phyloP scores from a whole-genome alignment of 2,797 vertebrate genomes.

The Rhinella marina region DNA sequence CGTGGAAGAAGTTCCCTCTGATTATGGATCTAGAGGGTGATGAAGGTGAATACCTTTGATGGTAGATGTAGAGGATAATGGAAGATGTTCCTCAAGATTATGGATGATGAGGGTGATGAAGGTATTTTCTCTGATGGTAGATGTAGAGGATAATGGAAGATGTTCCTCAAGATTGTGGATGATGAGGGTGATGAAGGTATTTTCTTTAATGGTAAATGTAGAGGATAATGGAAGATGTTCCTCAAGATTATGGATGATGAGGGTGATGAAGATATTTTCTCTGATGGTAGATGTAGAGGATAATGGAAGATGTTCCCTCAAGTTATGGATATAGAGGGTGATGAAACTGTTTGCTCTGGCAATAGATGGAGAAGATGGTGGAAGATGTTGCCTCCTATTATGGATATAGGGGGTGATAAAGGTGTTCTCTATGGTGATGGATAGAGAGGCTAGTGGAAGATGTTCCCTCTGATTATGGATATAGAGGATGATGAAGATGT shows the following conservation, averaged over 20 bases:
- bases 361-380: not conserved
- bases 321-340: not conserved
- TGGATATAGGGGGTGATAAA: not conserved
- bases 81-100: no score
- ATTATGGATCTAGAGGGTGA: not conserved
- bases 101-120: no score
- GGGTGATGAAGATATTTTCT: not conserved
- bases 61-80: no score
- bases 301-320: not conserved
- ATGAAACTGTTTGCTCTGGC: not conserved
- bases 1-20: not conserved
- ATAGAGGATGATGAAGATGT: not conserved
- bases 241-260: not conserved
- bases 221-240: not conserved
- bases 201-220: not conserved
- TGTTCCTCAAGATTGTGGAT: no score
- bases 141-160: no score
- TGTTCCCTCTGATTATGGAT: not conserved
- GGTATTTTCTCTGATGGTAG: no score
- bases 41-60: not conserved
- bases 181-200: no score
- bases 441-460: not conserved
- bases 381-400: not conserved
- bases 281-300: not conserved
- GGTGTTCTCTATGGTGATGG: not conserved